Evolutionary conservation across 35 echinoderm and acorn worm species (phyloP).

Genomic region (Heliocidaris tuberculata): DNA sequence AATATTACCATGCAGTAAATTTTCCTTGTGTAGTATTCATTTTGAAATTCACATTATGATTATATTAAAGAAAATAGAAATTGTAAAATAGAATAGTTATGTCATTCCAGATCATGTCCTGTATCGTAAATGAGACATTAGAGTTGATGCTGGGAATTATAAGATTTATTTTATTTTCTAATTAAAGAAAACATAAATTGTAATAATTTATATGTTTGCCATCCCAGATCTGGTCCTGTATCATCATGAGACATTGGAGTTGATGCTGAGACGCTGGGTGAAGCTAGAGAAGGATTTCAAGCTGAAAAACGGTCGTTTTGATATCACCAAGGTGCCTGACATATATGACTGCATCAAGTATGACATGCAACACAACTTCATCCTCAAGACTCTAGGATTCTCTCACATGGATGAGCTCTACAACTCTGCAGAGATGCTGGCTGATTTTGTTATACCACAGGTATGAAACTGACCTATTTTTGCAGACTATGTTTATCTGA

Average conservation of each 20-base stretch:
- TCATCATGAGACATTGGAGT: constrained; percentile 87
- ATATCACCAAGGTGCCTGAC: constrained; percentile 99
- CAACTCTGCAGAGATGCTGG: constrained; percentile 79
- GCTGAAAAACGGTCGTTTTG: constrained; percentile 80
- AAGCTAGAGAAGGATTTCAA: constrained; percentile 99
- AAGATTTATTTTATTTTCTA: no score
- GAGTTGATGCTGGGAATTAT: no score
- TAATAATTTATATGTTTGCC: neutral
- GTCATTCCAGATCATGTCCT: no score
- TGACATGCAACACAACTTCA: constrained; percentile 84
- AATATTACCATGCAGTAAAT: no score
- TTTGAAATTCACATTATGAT: no score
- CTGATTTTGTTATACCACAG: constrained; percentile 95
- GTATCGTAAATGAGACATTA: no score
- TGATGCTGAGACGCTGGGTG: constrained; percentile 92
- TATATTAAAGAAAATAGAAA: no score
- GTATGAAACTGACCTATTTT: no score
- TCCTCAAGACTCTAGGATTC: constrained; percentile 60
- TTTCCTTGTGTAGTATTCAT: no score
- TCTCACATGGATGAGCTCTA: constrained; percentile 80
- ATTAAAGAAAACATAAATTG: no score
- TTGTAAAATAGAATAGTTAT: no score
- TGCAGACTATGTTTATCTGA: no score
- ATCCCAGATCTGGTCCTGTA: constrained; percentile 68
- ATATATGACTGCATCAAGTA: constrained; percentile 99